phyloP scores from a whole-genome alignment of 2,888 invertebrate genomes.

The Drosophila emarginata region DNA sequence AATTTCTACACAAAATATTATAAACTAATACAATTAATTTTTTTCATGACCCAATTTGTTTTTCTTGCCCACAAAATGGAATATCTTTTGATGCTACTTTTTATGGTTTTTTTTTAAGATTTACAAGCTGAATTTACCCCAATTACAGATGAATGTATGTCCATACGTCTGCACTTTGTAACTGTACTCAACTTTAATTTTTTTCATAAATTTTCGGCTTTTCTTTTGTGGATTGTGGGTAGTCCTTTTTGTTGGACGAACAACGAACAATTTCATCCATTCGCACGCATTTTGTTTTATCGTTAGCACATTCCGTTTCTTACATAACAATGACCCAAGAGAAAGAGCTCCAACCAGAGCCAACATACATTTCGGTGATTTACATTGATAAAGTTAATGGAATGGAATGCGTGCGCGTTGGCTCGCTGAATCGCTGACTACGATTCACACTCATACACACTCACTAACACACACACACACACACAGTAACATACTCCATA shows the following conservation, averaged over 20 bases:
- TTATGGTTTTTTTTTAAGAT: too few species aligned
- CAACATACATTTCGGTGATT: constrained; percentile 70
- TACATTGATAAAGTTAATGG: constrained; percentile 76
- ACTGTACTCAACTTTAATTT: background rate
- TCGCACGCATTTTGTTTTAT: constrained; percentile 55
- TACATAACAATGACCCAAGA: constrained; percentile 29
- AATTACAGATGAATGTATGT: too few species aligned
- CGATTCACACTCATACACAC: constrained; percentile 39
- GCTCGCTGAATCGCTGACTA: constrained; percentile 55
- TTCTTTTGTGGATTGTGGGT: background rate
- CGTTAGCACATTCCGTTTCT: constrained; percentile 37
- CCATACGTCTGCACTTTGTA: background rate
- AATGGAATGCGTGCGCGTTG: constrained; percentile 69
- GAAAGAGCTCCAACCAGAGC: constrained; percentile 45
- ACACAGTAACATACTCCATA: constrained; percentile 29
- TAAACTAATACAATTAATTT: too few species aligned
- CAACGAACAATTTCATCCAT: constrained; percentile 11
- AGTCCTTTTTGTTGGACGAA: background rate
- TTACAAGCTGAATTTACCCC: too few species aligned
- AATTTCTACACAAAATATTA: too few species aligned
- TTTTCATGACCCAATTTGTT: too few species aligned
- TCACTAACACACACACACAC: background rate
- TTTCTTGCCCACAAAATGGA: too few species aligned
- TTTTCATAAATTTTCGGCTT: background rate
- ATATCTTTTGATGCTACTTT: too few species aligned